Conservation (phyloP, 2,888 invertebrate genomes). For the Caenorhabditis sulstoni region DNA sequence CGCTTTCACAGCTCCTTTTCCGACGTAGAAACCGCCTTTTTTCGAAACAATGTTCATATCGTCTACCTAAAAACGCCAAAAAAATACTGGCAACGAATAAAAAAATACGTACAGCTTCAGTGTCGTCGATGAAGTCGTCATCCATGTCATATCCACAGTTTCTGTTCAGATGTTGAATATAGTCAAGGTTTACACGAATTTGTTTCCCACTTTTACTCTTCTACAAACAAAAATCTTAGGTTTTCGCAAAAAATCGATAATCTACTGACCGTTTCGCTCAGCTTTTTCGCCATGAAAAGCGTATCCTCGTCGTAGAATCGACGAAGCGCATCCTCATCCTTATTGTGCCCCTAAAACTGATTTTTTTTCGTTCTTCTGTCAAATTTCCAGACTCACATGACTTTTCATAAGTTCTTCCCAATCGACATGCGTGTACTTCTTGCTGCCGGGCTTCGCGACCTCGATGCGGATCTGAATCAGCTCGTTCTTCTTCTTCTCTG, state of each 20-base stretch:
- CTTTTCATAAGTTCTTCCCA: slow-evolving; percentile 28
- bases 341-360: slow-evolving; percentile 33
- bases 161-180: slow-evolving; percentile 30
- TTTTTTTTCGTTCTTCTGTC: background rate
- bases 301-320: slow-evolving; percentile 52
- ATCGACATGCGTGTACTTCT: slow-evolving; percentile 50
- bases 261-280: slow-evolving; percentile 27
- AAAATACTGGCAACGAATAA: too few species aligned
- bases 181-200: slow-evolving; percentile 29
- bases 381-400: background rate
- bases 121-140: slow-evolving; percentile 69
- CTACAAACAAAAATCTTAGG: slow-evolving; percentile 9
- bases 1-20: slow-evolving; percentile 90
- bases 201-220: slow-evolving; percentile 44
- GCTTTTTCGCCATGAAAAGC: slow-evolving; percentile 33
- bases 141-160: slow-evolving; percentile 63
- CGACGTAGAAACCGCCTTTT: slow-evolving; percentile 87
- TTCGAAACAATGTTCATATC: background rate
- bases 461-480: slow-evolving; percentile 23
- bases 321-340: slow-evolving; percentile 17
- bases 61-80: background rate
- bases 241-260: background rate
- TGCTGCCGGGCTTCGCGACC: slow-evolving; percentile 43
- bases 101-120: slow-evolving; percentile 56
- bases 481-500: slow-evolving; percentile 18